Percentiles rank a stretch among this genome's conserved stretches.
phyloP scores from a whole-genome alignment of 2,888 invertebrate genomes.

The Brachynemurus nebulosus region DNA sequence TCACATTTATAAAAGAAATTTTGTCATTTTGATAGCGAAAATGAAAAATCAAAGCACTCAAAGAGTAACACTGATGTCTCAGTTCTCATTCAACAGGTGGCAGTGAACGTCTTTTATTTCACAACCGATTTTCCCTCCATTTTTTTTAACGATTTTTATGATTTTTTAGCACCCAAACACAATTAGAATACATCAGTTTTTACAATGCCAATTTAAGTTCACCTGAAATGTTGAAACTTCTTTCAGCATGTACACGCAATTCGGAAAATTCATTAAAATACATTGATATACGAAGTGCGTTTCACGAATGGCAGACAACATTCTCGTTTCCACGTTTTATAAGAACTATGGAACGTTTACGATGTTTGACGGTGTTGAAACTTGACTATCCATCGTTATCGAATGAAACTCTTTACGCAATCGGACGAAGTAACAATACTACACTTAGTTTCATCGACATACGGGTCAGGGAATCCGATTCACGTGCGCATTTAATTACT shows the following conservation, averaged over 20 bases:
- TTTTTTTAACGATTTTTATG: too few relatives aligned
- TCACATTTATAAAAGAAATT: too few relatives aligned
- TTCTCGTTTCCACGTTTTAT: constrained; percentile 21
- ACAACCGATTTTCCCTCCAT: too few relatives aligned
- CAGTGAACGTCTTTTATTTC: too few relatives aligned
- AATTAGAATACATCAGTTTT: constrained; percentile 29
- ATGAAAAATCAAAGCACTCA: too few relatives aligned
- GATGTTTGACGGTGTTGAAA: constrained; percentile 28
- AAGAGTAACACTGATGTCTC: too few relatives aligned
- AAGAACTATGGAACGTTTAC: constrained; percentile 28
- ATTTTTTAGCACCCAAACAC: constrained; percentile 29
- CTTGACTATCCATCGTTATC: constrained; percentile 35
- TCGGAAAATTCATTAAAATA: constrained; percentile 27
- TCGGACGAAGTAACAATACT: constrained; percentile 29
- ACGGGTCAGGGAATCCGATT: constrained; percentile 31
- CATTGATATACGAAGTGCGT: constrained; percentile 33
- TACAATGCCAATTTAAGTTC: constrained; percentile 33
- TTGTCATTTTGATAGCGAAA: too few relatives aligned
- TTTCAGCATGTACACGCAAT: constrained; percentile 28
- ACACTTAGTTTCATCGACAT: constrained; percentile 29
- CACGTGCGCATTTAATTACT: constrained; percentile 29
- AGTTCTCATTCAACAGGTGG: too few relatives aligned
- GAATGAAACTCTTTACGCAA: constrained; percentile 29
- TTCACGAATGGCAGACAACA: constrained; percentile 29
- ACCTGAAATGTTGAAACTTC: constrained; percentile 30